Evolutionary conservation across 2,888 invertebrate species (phyloP).

Genomic region (Habroteleia sp.): DNA sequence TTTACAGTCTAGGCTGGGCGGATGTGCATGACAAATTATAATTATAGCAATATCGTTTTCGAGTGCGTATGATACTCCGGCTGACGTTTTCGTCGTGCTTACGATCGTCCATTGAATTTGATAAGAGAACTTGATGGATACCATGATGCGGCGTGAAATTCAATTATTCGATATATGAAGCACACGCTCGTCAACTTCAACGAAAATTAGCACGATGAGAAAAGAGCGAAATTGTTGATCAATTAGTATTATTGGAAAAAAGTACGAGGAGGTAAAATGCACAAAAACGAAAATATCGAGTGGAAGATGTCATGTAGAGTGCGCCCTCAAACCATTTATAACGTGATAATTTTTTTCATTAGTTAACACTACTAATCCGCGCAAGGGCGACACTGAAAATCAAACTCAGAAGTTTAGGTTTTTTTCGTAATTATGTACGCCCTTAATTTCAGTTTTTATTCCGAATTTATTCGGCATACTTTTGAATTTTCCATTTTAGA

Average conservation of each 20-base stretch:
- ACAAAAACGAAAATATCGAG: constrained; percentile 35
- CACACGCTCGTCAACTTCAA: constrained; percentile 59
- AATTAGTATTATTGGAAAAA: constrained; percentile 53
- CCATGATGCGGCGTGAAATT: constrained; percentile 60
- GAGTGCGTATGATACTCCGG: constrained; percentile 46
- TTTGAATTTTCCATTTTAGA: neutral
- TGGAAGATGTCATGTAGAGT: constrained; percentile 38
- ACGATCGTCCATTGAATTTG: constrained; percentile 58
- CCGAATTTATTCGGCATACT: neutral
- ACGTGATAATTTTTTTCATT: no score
- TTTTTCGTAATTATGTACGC: no score
- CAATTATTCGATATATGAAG: constrained; percentile 56
- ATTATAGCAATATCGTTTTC: constrained; percentile 59
- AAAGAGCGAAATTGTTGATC: constrained; percentile 61
- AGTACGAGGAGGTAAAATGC: constrained; percentile 20
- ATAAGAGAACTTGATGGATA: constrained; percentile 60
- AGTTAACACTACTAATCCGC: no score
- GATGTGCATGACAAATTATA: constrained; percentile 47
- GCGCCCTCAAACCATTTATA: constrained; percentile 40
- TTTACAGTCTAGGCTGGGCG: constrained; percentile 18
- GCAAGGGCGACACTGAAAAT: neutral
- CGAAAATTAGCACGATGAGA: constrained; percentile 56
- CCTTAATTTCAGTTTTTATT: no score
- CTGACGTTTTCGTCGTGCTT: constrained; percentile 58
- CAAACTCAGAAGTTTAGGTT: no score